These are phyloP conservation scores for Drosophila malerkotliana DNA, from an alignment of 1,140 invertebrate genomes.

Conservation along the genomic window DNA sequence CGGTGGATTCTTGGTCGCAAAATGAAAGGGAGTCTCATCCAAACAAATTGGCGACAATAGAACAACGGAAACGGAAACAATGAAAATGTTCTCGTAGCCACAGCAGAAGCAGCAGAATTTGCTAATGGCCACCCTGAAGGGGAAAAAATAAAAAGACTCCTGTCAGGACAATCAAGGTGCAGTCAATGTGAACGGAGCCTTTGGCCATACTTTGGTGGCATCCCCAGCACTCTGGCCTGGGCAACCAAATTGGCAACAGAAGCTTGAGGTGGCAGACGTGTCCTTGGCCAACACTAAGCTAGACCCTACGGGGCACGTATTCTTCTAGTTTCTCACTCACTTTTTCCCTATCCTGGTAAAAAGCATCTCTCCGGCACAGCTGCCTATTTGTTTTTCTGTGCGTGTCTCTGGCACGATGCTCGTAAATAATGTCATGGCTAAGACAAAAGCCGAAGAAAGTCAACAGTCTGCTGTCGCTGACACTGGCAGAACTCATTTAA, in stretches of 20 bases:
- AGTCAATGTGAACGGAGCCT: conserved; percentile 53
- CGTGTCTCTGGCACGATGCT: conserved; percentile 55
- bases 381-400: conserved; percentile 54
- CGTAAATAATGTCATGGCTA: conserved; percentile 68
- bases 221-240: not conserved
- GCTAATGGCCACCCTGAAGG: conserved; percentile 32
- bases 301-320: conserved; percentile 53
- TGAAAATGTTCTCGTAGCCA: conserved; percentile 16
- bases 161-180: conserved; percentile 67
- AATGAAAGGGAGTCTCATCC: conserved; percentile 18
- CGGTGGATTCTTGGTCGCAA: conserved; percentile 1
- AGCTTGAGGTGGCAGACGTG: conserved; percentile 46
- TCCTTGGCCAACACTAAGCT: conserved; percentile 20
- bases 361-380: conserved; percentile 25
- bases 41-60: conserved; percentile 46
- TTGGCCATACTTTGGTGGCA: conserved; percentile 16
- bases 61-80: conserved; percentile 41
- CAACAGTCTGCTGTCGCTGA: conserved; percentile 49
- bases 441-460: conserved; percentile 48
- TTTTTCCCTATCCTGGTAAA: conserved; percentile 1
- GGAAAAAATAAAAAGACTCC: conserved; percentile 13
- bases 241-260: conserved; percentile 53
- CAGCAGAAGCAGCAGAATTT: conserved; percentile 12
- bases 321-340: conserved; percentile 41
- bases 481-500: conserved; percentile 49